These are phyloP conservation scores for Pachypanchax playfairii DNA, from an alignment of 2,113 vertebrate species.

Conservation along the genomic window DNA sequence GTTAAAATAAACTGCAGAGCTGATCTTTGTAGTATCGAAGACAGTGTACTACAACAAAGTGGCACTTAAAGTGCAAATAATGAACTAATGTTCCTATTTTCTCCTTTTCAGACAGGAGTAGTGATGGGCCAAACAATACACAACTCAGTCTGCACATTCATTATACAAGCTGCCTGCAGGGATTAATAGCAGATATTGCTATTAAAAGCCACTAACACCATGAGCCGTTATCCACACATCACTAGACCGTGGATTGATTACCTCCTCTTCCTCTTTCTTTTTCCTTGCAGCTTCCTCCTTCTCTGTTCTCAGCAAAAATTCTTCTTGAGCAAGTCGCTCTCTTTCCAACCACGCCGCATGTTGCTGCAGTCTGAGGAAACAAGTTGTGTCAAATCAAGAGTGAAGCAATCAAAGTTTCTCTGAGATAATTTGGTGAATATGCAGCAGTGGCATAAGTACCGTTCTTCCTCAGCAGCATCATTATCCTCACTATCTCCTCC, in stretches of 20 bases:
- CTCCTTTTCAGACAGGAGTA: no score
- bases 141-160: no score
- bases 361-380: constrained; percentile 79
- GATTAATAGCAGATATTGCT: no score
- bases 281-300: constrained; percentile 86
- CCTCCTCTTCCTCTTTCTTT: constrained; percentile 93
- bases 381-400: neutral
- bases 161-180: no score
- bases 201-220: no score
- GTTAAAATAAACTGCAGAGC: neutral
- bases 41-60: no score
- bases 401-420: neutral
- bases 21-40: no score
- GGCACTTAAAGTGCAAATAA: no score
- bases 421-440: neutral
- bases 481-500: constrained; percentile 59
- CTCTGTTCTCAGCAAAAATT: constrained; percentile 85
- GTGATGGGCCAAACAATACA: no score
- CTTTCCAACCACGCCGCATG: constrained; percentile 91
- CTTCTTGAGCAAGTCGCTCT: constrained; percentile 90
- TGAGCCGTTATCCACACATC: no score
- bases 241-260: no score
- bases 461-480: constrained; percentile 81
- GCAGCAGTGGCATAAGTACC: constrained; percentile 69
- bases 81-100: no score